Base-by-base conservation (phyloP, 1,140 invertebrate species). In the Rhagoletis zephyria region DNA sequence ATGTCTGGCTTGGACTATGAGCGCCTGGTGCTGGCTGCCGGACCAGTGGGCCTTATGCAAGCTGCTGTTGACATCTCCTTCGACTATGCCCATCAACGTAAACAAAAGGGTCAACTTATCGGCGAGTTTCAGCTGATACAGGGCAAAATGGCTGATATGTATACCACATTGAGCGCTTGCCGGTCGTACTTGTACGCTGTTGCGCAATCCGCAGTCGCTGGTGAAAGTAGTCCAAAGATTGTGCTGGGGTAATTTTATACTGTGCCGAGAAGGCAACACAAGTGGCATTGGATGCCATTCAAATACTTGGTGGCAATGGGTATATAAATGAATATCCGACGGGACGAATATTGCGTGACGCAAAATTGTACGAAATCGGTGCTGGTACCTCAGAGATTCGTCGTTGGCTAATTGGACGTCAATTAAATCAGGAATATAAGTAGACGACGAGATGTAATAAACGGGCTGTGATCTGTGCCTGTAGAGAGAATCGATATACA, bases 91-190 rank as follows among this genome's bases (percentile, higher is more conserved):
- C 98, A 99, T 93, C 95, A 96, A 3, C 95, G 99, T 89, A 97
- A 98, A 93, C 98, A 98, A 91, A 99, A 99, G 94, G 95, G 96
- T 42, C 94, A 95, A 90, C 95, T 95, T 90, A 98, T 99, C 91
- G 98, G 97, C 45, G 96, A 98, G 92, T 99, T 99, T 93, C 98
- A 99, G 94, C 94, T 99, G 64, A 94, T 98, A 90, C 97, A 99
- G 96, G 97, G 96, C 3, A 99, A 99, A 95, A 96, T 99, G 94
- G 99, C 99, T 0, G 97, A 99, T 90, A 99, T 99, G 99, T 99
- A 99, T 91, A 97, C 97, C 12, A 96, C 94, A 16, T 91, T 99
- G 87, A 96, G 95, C 91, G 96, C 97, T 0, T 97, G 96, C 89
- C 95, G 98, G 81, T 96, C 96, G 89, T 99, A 99, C 93, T 92